Percentiles rank a stretch among this genome's conserved stretches.
Conservation (phyloP, 2,888 invertebrate species). For the Catocala fraxini region DNA sequence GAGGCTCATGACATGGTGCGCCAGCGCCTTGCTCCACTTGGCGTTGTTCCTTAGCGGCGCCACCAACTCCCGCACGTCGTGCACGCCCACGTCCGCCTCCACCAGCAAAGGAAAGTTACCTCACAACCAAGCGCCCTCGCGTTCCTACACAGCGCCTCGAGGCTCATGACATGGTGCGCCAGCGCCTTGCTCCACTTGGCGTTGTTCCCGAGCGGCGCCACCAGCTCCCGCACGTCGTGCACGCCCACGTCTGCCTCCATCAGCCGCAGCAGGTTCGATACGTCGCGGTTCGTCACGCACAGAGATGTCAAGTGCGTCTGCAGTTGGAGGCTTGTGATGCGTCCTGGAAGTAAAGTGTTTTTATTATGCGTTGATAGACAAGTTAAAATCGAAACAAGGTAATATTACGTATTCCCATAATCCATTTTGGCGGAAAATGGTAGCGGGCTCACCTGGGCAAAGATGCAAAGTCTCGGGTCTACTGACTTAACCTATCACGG, state of each 20-base stretch:
- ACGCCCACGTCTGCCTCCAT: constrained; percentile 89
- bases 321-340: constrained; percentile 90
- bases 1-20: constrained; percentile 91
- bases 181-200: constrained; percentile 90
- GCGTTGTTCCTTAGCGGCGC: constrained; percentile 90
- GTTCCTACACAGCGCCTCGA: constrained; percentile 91
- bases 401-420: no score
- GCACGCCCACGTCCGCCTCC: constrained; percentile 88
- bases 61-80: constrained; percentile 89
- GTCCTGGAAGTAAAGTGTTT: constrained; percentile 57
- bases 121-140: constrained; percentile 92
- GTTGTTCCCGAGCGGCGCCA: constrained; percentile 90
- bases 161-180: constrained; percentile 91
- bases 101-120: constrained; percentile 85
- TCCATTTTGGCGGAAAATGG: no score
- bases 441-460: no score
- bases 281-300: constrained; percentile 90
- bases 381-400: no score
- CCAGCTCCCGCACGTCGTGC: constrained; percentile 87
- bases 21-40: constrained; percentile 89
- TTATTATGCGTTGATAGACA: not conserved
- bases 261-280: constrained; percentile 88
- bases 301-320: constrained; percentile 90
- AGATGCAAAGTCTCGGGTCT: no score
- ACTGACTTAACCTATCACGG: no score